Percentiles rank a stretch among this genome's conserved stretches.
Conservation (phyloP, 1,140 invertebrate genomes). For the Camponotus vicinus region DNA sequence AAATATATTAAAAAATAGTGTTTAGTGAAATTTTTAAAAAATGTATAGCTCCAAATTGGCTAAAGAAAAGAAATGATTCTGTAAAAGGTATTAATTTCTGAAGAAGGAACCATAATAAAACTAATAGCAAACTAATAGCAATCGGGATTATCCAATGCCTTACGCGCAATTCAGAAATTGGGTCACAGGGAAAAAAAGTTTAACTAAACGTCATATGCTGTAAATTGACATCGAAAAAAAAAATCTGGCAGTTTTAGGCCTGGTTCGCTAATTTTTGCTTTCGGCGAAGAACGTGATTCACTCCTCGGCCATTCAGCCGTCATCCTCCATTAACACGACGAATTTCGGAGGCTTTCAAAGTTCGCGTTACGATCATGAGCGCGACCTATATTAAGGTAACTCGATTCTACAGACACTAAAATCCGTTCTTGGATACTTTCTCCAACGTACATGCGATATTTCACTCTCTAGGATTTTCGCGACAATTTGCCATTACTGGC, state of each 20-base stretch:
- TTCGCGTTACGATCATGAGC: conserved; percentile 11
- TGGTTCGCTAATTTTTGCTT: conserved; percentile 32
- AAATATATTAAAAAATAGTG: background rate
- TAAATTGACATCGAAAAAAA: background rate
- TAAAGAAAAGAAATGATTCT: background rate
- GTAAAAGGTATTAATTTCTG: background rate
- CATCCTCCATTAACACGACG: conserved; percentile 20
- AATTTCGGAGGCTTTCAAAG: conserved; percentile 35
- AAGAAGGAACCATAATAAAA: background rate
- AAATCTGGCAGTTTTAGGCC: conserved; percentile 31
- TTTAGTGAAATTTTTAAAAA: background rate
- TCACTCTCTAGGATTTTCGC: background rate
- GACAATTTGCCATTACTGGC: conserved; percentile 19
- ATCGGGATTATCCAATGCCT: background rate
- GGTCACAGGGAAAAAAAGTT: conserved; percentile 12
- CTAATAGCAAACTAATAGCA: background rate
- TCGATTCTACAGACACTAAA: conserved; percentile 23
- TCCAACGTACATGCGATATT: background rate
- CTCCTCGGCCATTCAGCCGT: conserved; percentile 32
- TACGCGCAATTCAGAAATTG: conserved; percentile 15
- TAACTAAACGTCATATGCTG: background rate
- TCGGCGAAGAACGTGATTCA: background rate
- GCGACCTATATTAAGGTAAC: conserved; percentile 43
- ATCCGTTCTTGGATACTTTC: background rate
- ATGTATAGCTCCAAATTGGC: background rate